Evolutionary conservation across 2,888 invertebrate species (phyloP).

Genomic region (Entomobrya proxima): DNA sequence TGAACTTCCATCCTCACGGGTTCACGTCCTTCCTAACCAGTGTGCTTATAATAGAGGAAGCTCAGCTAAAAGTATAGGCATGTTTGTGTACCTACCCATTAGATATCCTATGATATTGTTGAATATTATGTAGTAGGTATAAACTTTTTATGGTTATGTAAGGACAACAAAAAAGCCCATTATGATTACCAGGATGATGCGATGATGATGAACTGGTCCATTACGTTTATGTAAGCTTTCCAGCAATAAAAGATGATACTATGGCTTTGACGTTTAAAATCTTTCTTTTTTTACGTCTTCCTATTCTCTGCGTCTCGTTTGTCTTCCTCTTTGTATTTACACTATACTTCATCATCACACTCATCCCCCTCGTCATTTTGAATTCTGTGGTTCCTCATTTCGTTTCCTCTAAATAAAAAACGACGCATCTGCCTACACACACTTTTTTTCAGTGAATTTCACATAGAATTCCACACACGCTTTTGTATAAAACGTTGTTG

Average conservation of each 20-base stretch:
- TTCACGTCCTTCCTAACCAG: conserved; percentile 37
- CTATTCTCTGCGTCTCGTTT: too few species aligned
- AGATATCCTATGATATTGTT: neutral
- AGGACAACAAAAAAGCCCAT: conserved; percentile 27
- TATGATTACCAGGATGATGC: conserved; percentile 34
- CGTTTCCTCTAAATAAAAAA: neutral
- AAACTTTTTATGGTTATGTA: conserved; percentile 36
- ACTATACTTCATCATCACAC: neutral
- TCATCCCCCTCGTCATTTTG: neutral
- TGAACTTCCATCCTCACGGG: conserved; percentile 20
- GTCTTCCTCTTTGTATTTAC: too few species aligned
- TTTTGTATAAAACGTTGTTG: neutral
- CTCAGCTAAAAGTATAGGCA: too few species aligned
- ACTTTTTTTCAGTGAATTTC: neutral
- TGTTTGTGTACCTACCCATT: neutral
- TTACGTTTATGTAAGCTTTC: too few species aligned
- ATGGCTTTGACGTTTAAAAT: too few species aligned
- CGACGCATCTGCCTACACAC: neutral
- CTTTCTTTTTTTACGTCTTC: too few species aligned
- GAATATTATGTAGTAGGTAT: neutral
- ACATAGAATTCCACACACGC: neutral
- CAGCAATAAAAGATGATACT: too few species aligned
- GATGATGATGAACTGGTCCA: conserved; percentile 32
- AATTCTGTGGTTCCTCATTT: neutral
- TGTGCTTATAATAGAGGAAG: neutral